Conservation (phyloP, 1,140 invertebrate genomes). For the Dermatophagoides farinae region DNA sequence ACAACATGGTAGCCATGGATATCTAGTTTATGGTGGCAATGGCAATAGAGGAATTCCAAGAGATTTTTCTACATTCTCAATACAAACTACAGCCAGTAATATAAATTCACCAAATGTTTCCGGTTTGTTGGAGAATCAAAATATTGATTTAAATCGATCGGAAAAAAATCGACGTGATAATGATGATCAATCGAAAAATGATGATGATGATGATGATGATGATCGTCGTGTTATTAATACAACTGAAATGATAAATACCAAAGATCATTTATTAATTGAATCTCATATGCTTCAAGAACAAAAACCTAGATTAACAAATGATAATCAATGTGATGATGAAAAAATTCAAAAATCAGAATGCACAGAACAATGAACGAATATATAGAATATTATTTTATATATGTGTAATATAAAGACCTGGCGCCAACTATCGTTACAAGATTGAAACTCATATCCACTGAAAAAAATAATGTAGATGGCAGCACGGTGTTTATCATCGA, state of each 20-base stretch:
- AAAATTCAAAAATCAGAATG: too few species aligned
- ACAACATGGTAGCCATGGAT: neutral
- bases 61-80: neutral
- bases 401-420: too few species aligned
- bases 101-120: neutral
- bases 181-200: neutral
- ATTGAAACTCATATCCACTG: too few species aligned
- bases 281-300: conserved; percentile 6
- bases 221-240: too few species aligned
- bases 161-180: neutral
- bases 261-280: neutral
- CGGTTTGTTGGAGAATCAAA: neutral
- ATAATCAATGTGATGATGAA: too few species aligned
- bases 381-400: too few species aligned
- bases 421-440: too few species aligned
- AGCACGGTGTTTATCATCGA: too few species aligned
- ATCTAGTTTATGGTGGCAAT: neutral
- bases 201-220: too few species aligned
- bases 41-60: neutral
- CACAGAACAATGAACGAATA: too few species aligned
- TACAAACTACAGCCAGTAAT: neutral
- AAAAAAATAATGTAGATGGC: too few species aligned
- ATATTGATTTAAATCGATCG: neutral
- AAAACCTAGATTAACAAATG: neutral
- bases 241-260: neutral